These are phyloP conservation scores for Atta cephalotes DNA, from an alignment of 1,140 invertebrate species.

Conservation along the genomic window DNA sequence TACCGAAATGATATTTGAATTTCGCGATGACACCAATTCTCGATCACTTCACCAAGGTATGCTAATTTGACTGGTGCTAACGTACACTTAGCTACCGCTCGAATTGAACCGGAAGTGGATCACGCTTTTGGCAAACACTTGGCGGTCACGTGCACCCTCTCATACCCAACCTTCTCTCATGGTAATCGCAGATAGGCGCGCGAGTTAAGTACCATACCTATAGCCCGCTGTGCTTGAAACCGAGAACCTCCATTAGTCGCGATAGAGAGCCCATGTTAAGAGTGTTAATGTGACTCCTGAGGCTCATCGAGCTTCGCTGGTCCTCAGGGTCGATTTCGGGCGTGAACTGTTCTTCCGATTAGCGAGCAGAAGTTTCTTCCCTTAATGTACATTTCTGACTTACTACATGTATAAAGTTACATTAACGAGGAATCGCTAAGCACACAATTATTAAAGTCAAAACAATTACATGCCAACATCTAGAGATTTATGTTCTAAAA, in stretches of 20 bases:
- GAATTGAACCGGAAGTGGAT: conserved; percentile 64
- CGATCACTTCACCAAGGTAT: neutral
- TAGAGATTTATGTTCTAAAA: neutral
- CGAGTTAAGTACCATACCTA: conserved; percentile 77
- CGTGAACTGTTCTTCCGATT: conserved; percentile 73
- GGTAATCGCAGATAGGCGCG: conserved; percentile 78
- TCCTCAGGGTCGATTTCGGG: conserved; percentile 73
- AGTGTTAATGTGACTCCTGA: conserved; percentile 78
- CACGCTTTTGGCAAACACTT: conserved; percentile 71
- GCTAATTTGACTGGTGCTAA: conserved; percentile 39
- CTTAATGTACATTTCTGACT: neutral
- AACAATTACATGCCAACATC: neutral
- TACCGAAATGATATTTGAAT: neutral
- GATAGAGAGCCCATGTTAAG: conserved; percentile 79
- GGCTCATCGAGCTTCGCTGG: conserved; percentile 65
- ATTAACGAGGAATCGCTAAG: conserved; percentile 23
- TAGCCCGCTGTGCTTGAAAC: conserved; percentile 67
- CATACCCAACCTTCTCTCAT: conserved; percentile 72
- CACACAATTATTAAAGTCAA: neutral
- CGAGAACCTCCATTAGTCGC: conserved; percentile 80
- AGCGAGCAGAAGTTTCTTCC: conserved; percentile 55
- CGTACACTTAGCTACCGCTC: conserved; percentile 27
- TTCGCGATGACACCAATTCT: conserved; percentile 30
- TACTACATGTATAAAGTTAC: conserved; percentile 30
- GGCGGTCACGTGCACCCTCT: conserved; percentile 71